phyloP scores from a whole-genome alignment of 2,888 invertebrate species.

The Luffia ferchaultella region DNA sequence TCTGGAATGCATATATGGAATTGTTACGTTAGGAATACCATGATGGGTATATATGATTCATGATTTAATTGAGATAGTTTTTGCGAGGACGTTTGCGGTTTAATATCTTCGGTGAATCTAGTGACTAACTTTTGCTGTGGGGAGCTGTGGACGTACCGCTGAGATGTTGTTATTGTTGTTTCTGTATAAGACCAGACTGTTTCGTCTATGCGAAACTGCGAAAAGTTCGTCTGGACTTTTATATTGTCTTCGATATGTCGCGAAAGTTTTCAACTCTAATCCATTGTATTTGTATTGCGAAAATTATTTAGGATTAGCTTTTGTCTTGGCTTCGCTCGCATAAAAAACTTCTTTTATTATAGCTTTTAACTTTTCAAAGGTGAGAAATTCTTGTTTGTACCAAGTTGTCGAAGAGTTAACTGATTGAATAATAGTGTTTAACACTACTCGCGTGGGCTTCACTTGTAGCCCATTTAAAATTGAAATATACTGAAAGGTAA shows the following conservation, averaged over 20 bases:
- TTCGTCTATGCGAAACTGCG: background rate
- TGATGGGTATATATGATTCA: slow-evolving; percentile 39
- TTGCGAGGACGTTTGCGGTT: slow-evolving; percentile 25
- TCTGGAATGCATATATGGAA: background rate
- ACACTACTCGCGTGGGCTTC: too few relatives aligned
- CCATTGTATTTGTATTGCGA: slow-evolving; percentile 10
- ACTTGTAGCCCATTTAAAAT: too few relatives aligned
- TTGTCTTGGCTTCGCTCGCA: background rate
- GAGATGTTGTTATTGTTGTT: background rate
- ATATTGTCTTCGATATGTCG: background rate
- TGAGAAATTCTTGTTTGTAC: too few relatives aligned
- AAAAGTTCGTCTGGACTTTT: background rate
- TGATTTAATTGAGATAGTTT: slow-evolving; percentile 40
- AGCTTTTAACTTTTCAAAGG: slow-evolving; percentile 2
- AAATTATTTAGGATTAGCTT: background rate
- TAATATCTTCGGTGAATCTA: slow-evolving; percentile 10
- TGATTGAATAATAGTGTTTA: too few relatives aligned
- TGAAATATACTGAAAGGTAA: too few relatives aligned
- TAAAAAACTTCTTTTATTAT: background rate
- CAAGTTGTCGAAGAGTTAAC: slow-evolving; percentile 16
- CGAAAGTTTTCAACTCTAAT: too few relatives aligned
- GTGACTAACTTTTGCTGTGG: background rate
- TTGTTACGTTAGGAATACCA: slow-evolving; percentile 19
- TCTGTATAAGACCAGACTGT: background rate
- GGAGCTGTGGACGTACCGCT: background rate